These are phyloP conservation scores for Sceloporus tristichus DNA, from an alignment of 2,113 vertebrate species.

Conservation along the genomic window DNA sequence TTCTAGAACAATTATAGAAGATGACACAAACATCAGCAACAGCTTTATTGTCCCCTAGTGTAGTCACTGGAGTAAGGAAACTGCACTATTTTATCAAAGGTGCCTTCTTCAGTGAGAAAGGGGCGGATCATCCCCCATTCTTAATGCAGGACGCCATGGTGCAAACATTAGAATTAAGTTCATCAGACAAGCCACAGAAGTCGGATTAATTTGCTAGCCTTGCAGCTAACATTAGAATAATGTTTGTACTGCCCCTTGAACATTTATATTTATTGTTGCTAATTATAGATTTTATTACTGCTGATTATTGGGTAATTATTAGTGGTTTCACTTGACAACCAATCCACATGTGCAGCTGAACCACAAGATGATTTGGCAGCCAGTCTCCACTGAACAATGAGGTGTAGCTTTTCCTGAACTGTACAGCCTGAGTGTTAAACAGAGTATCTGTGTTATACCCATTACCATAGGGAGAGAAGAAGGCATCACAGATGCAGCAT, in stretches of 20 bases:
- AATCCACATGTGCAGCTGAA: background rate
- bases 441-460: background rate
- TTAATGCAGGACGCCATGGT: no score
- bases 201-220: background rate
- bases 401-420: background rate
- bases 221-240: background rate
- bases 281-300: background rate
- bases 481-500: background rate
- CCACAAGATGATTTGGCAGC: background rate
- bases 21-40: no score
- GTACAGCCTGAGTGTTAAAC: background rate
- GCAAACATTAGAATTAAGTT: background rate
- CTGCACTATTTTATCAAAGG: no score
- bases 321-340: background rate
- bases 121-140: no score
- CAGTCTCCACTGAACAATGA: background rate
- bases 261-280: background rate
- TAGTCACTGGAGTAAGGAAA: no score
- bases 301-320: background rate
- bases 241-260: background rate
- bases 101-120: no score
- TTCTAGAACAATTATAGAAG: no score
- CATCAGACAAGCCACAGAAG: background rate
- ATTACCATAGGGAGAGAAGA: background rate
- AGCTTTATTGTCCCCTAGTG: no score